Conservation (phyloP, 2,888 invertebrate species). For the Scrobipalpa atriplicella region DNA sequence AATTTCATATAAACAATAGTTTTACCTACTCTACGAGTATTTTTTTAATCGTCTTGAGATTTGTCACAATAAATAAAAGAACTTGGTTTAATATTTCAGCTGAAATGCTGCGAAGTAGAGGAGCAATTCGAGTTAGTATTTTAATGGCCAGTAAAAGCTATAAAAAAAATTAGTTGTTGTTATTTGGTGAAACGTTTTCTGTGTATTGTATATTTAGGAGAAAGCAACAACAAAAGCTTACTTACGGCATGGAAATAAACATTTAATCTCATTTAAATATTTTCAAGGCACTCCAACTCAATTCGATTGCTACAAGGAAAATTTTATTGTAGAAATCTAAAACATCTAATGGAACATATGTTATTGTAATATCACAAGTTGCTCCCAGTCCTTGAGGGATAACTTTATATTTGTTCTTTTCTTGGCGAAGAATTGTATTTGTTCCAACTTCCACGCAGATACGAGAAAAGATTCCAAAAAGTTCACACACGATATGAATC, state of each 20-base stretch:
- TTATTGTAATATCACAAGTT: neutral
- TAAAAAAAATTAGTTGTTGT: neutral
- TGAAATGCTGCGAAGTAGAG: neutral
- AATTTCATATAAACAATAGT: neutral
- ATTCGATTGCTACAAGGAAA: no score
- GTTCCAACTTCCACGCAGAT: neutral
- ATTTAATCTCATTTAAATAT: no score
- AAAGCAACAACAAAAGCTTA: no score
- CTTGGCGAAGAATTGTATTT: conserved; percentile 2
- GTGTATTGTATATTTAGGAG: no score
- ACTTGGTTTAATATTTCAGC: neutral
- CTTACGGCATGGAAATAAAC: no score
- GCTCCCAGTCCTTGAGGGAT: neutral
- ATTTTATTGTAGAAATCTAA: no score
- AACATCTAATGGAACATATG: neutral
- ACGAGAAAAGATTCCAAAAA: conserved; percentile 19
- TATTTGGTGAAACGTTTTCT: neutral
- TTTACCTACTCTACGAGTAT: neutral
- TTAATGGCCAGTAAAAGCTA: neutral
- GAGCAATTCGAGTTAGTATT: no score
- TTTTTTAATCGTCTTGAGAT: neutral
- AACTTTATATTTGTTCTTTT: neutral
- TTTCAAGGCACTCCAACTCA: no score
- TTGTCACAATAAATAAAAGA: neutral
- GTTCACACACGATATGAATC: conserved; percentile 7